Evolutionary conservation across 2,797 vertebrate genomes (phyloP).

Genomic region (Sylvilagus floridanus): DNA sequence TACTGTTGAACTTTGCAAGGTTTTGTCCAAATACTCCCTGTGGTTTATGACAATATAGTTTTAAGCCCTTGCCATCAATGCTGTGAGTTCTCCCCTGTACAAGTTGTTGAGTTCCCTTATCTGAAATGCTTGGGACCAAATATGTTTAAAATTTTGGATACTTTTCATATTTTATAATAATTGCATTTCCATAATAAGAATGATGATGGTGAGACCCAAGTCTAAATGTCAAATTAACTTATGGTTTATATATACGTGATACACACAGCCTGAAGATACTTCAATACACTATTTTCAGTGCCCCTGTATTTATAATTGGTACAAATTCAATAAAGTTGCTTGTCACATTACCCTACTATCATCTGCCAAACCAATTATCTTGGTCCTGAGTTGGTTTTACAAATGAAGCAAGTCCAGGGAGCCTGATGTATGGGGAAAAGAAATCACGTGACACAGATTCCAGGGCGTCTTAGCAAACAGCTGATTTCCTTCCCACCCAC

Average conservation of each 20-base stretch:
- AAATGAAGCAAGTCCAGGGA: background rate
- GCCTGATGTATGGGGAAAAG: background rate
- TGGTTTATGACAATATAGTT: background rate
- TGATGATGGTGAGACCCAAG: background rate
- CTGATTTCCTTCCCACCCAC: background rate
- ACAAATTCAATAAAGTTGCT: background rate
- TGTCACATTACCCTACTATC: background rate
- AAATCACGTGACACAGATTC: background rate
- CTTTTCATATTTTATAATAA: background rate
- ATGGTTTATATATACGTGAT: background rate
- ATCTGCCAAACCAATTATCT: background rate
- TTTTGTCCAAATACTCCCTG: background rate
- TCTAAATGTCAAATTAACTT: background rate
- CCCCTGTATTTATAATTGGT: background rate
- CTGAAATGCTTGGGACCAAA: background rate
- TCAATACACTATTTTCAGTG: background rate
- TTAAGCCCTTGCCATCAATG: slow-evolving; percentile 8
- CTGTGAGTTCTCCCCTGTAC: background rate
- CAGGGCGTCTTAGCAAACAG: background rate
- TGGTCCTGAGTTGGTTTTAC: background rate
- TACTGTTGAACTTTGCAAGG: background rate
- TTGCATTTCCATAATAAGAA: background rate
- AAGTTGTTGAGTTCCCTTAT: background rate
- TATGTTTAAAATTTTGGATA: background rate
- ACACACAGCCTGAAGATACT: background rate